Percentiles rank a stretch among this genome's conserved stretches.
Evolutionary conservation across 2,888 invertebrate species (phyloP).

Genomic region (Priocnemis perturbator): DNA sequence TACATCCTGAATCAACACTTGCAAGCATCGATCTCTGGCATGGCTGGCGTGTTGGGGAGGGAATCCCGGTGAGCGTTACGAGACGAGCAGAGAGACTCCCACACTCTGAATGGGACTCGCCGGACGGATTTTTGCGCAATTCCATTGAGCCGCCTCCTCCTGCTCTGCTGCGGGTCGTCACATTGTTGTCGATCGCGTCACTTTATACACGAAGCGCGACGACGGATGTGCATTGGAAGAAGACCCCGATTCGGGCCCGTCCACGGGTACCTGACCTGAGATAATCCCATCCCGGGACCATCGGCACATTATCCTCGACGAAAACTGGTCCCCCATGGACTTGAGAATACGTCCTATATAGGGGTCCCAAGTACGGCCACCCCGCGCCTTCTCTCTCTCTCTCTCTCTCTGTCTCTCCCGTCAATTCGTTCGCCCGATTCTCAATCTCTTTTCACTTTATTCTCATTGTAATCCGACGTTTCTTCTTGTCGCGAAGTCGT

Average conservation of each 20-base stretch:
- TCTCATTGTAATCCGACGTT: slow-evolving; percentile 37
- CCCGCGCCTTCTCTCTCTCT: background rate
- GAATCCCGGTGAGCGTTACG: too few relatives aligned
- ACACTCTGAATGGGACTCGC: slow-evolving; percentile 54
- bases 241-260: slow-evolving; percentile 28
- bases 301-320: slow-evolving; percentile 58
- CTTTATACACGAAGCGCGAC: background rate
- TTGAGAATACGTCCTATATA: slow-evolving; percentile 39
- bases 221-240: slow-evolving; percentile 9
- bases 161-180: slow-evolving; percentile 27
- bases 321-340: slow-evolving; percentile 58
- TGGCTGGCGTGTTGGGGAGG: too few relatives aligned
- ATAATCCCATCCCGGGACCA: slow-evolving; percentile 72
- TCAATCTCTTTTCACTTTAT: slow-evolving; percentile 11
- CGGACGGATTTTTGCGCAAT: slow-evolving; percentile 62
- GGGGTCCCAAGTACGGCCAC: slow-evolving; percentile 1
- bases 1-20: too few relatives aligned
- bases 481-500: slow-evolving; percentile 32
- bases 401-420: slow-evolving; percentile 2
- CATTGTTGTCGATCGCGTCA: slow-evolving; percentile 32
- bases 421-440: too few relatives aligned
- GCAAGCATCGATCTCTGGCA: slow-evolving; percentile 60
- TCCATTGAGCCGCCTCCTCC: slow-evolving; percentile 50
- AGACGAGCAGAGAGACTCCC: slow-evolving; percentile 55
- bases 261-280: slow-evolving; percentile 69